These are phyloP conservation scores for Mesitornis unicolor DNA, from an alignment of 2,113 vertebrate species.

Conservation along the genomic window DNA sequence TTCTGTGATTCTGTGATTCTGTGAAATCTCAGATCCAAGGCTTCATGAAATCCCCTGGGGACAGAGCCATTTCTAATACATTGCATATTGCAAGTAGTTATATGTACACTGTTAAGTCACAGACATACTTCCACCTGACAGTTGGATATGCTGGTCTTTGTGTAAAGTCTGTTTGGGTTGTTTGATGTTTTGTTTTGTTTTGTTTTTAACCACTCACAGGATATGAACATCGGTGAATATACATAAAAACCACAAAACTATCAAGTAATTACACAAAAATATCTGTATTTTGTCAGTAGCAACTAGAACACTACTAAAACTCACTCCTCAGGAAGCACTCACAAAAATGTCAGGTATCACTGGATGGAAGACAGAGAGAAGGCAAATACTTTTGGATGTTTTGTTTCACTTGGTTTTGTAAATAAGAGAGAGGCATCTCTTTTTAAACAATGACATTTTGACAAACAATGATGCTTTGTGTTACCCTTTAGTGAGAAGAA, in stretches of 20 bases:
- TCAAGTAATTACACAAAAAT: not conserved
- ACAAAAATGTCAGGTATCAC: not conserved
- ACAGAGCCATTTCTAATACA: not conserved
- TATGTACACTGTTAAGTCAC: not conserved
- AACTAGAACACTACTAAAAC: not conserved
- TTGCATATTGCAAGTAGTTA: not conserved
- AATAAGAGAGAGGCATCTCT: not conserved
- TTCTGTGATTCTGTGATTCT: no score
- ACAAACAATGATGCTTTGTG: constrained; percentile 32
- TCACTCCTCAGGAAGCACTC: not conserved
- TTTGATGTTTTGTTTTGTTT: no score
- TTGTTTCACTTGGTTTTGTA: not conserved
- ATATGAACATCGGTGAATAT: not conserved
- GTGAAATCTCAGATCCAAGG: not conserved
- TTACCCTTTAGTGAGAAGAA: not conserved
- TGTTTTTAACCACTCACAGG: not conserved
- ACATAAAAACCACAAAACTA: not conserved
- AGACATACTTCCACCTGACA: not conserved
- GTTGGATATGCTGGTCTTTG: not conserved
- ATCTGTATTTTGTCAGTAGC: not conserved
- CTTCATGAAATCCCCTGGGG: not conserved
- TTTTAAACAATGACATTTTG: constrained; percentile 24
- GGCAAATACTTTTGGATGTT: not conserved
- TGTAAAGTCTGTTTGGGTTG: not conserved
- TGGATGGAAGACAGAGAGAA: not conserved